phyloP scores from a whole-genome alignment of 2,888 invertebrate species.

The Leptodirus hochenwartii region DNA sequence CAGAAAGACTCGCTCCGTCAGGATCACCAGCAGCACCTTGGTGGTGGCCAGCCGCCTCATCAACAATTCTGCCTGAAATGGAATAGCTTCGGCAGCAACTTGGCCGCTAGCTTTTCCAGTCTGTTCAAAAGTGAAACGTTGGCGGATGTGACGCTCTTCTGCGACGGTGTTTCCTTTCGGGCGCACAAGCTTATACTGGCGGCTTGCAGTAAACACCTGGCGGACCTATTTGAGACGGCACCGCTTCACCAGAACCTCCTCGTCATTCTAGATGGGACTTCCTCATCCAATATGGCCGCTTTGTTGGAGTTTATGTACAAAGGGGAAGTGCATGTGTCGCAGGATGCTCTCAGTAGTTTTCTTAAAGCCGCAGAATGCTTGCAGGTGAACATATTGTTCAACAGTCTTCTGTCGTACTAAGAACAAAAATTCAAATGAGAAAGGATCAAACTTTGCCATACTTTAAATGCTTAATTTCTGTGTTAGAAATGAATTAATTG shows the following conservation, averaged over 20 bases:
- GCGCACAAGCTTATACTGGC: slow-evolving; percentile 83
- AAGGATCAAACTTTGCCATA: no score
- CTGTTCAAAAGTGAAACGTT: slow-evolving; percentile 85
- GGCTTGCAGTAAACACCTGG: slow-evolving; percentile 85
- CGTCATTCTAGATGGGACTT: slow-evolving; percentile 78
- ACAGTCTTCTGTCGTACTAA: no score
- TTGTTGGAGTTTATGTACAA: slow-evolving; percentile 88
- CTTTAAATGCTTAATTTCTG: no score
- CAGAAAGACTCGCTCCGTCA: no score
- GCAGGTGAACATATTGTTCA: no score
- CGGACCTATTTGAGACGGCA: slow-evolving; percentile 77
- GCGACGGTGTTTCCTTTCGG: slow-evolving; percentile 87
- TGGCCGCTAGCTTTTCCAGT: slow-evolving; percentile 82
- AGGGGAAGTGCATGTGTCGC: slow-evolving; percentile 83
- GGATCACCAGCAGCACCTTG: no score
- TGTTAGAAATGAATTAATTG: no score
- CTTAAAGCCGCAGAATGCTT: slow-evolving; percentile 81
- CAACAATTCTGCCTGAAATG: slow-evolving; percentile 91
- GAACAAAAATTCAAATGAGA: no score
- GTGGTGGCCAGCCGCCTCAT: no score
- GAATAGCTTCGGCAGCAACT: slow-evolving; percentile 89
- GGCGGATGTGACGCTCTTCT: slow-evolving; percentile 82
- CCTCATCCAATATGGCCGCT: slow-evolving; percentile 79
- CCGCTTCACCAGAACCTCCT: slow-evolving; percentile 65
- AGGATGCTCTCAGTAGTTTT: slow-evolving; percentile 79